Evolutionary conservation across 2,113 vertebrate species (phyloP).

Genomic region (Ammodytes dubius): DNA sequence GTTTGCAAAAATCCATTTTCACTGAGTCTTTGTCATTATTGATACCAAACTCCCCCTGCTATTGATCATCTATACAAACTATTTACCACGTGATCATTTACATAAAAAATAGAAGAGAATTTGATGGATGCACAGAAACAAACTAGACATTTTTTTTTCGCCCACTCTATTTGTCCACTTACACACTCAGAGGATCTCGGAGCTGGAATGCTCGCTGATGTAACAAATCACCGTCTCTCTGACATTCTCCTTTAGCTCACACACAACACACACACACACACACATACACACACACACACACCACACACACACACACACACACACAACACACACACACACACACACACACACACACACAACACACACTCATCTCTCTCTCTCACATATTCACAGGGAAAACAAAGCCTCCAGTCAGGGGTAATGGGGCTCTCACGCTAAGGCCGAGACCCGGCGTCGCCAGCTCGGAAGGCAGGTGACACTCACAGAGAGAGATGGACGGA

Average conservation of each 20-base stretch:
- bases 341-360: slow-evolving; percentile 33
- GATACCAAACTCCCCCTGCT: neutral
- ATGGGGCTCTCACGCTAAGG: slow-evolving; percentile 79
- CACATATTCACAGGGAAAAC: slow-evolving; percentile 77
- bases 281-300: slow-evolving; percentile 44
- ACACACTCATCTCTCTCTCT: slow-evolving; percentile 28
- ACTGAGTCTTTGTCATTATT: slow-evolving; percentile 19
- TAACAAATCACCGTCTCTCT: slow-evolving; percentile 74
- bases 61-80: slow-evolving; percentile 28
- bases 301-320: slow-evolving; percentile 41
- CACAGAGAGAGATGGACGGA: slow-evolving; percentile 69
- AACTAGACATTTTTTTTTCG: neutral
- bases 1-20: slow-evolving; percentile 9
- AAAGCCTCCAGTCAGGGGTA: slow-evolving; percentile 80
- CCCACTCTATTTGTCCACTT: slow-evolving; percentile 30
- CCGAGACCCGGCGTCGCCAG: slow-evolving; percentile 80
- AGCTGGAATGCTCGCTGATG: slow-evolving; percentile 74
- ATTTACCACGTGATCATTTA: slow-evolving; percentile 10
- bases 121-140: slow-evolving; percentile 6
- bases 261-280: slow-evolving; percentile 45
- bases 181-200: slow-evolving; percentile 46
- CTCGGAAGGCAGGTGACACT: slow-evolving; percentile 80
- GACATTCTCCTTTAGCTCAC: slow-evolving; percentile 67
- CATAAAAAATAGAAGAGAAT: slow-evolving; percentile 10
- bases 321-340: slow-evolving; percentile 43